Percentiles rank a stretch among this genome's conserved stretches.
These are phyloP conservation scores for Neotoxoptera formosana DNA, from an alignment of 1,140 invertebrate species.

Conservation along the genomic window DNA sequence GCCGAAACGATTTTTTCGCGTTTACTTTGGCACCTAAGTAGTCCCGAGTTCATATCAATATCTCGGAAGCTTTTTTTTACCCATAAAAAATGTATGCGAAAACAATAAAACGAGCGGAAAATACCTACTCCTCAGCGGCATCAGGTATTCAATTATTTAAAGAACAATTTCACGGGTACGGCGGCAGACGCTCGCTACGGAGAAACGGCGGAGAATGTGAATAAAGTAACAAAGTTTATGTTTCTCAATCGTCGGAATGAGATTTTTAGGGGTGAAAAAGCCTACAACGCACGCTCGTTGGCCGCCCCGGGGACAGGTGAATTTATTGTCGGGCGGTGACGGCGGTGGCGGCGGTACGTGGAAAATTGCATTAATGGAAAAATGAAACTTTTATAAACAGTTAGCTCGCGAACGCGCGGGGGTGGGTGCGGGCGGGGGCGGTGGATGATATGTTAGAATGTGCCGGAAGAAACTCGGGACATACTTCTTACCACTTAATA, in stretches of 20 bases:
- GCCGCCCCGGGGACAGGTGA: slow-evolving; percentile 41
- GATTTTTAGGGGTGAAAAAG: slow-evolving; percentile 49
- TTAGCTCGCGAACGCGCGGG: background rate
- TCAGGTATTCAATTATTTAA: slow-evolving; percentile 53
- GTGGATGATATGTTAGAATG: slow-evolving; percentile 16
- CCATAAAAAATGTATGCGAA: background rate
- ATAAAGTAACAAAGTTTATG: slow-evolving; percentile 52
- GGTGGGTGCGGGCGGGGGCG: background rate
- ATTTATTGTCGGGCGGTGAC: slow-evolving; percentile 42
- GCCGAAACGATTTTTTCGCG: background rate
- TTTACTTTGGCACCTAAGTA: background rate
- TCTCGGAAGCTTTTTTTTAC: background rate
- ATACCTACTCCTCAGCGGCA: background rate
- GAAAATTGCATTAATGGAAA: slow-evolving; percentile 54
- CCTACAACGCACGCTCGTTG: background rate
- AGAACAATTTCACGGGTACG: slow-evolving; percentile 42
- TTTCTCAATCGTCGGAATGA: slow-evolving; percentile 49
- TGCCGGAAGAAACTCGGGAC: background rate
- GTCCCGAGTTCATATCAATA: slow-evolving; percentile 8
- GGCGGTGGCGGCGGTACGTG: background rate
- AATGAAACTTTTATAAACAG: slow-evolving; percentile 56
- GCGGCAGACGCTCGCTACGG: background rate
- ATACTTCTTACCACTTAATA: slow-evolving; percentile 47
- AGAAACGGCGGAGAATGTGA: background rate
- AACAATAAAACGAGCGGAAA: slow-evolving; percentile 29